Percentiles rank a stretch among this genome's conserved stretches.
Evolutionary conservation across 2,797 vertebrate genomes (phyloP).

Genomic region (Hirundo rustica): DNA sequence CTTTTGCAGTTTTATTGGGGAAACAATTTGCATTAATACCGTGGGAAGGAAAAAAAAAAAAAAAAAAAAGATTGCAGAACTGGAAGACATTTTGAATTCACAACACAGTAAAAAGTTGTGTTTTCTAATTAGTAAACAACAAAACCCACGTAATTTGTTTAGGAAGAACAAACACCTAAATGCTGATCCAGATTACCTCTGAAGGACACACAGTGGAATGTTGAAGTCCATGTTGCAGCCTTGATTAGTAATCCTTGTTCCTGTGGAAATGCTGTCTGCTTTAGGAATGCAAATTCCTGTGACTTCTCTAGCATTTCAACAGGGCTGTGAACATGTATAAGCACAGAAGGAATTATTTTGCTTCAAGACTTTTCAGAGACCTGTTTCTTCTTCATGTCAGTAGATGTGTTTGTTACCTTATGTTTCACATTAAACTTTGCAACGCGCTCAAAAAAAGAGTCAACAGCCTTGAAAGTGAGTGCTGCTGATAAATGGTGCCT

Average conservation of each 20-base stretch:
- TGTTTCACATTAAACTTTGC: neutral
- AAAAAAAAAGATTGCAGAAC: neutral
- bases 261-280: neutral
- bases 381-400: neutral
- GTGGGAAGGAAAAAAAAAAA: neutral
- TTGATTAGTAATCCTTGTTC: neutral
- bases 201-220: neutral
- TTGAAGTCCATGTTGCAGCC: neutral
- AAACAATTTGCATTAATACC: neutral
- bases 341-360: neutral
- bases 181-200: neutral
- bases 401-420: neutral
- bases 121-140: neutral
- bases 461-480: neutral
- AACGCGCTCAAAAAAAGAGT: neutral
- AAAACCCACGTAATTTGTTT: neutral
- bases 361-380: neutral
- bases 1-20: neutral
- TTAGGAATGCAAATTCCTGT: neutral
- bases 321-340: neutral
- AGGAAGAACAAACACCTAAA: neutral
- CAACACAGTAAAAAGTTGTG: neutral
- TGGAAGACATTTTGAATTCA: neutral
- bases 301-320: neutral
- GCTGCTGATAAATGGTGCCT: neutral